phyloP scores from a whole-genome alignment of 2,888 invertebrate species.

The Meteorus cinctellus region DNA sequence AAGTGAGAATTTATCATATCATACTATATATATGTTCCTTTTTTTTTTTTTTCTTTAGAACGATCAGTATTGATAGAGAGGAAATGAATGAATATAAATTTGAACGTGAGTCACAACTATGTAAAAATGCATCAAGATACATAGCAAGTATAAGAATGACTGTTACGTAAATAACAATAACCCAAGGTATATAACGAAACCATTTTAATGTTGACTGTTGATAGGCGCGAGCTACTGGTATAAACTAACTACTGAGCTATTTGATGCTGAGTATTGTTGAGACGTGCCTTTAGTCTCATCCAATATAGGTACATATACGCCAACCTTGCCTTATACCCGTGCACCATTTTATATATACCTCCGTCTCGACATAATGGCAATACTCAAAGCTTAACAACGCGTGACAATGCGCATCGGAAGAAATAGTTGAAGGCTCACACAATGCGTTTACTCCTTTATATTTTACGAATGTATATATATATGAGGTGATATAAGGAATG shows the following conservation, averaged over 20 bases:
- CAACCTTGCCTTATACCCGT: neutral
- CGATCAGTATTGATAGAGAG: neutral
- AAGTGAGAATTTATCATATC: too few relatives aligned
- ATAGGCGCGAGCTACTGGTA: constrained; percentile 14
- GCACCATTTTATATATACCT: constrained; percentile 13
- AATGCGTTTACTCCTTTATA: constrained; percentile 51
- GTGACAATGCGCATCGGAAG: constrained; percentile 70
- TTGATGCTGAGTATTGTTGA: neutral
- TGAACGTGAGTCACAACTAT: constrained; percentile 7
- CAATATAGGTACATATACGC: constrained; percentile 19
- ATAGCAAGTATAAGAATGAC: constrained; percentile 17
- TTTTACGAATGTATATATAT: constrained; percentile 36
- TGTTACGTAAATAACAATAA: constrained; percentile 54
- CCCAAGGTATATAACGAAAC: constrained; percentile 28
- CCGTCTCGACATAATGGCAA: constrained; percentile 62
- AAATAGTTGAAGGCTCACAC: constrained; percentile 63
- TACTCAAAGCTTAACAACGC: constrained; percentile 70
- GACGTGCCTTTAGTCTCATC: constrained; percentile 6
- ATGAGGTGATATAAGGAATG: neutral
- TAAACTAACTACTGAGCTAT: neutral
- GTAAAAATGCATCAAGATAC: neutral
- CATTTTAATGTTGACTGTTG: constrained; percentile 16
- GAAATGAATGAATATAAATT: constrained; percentile 19
- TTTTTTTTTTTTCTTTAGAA: neutral
- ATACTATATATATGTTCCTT: too few relatives aligned